Base-by-base conservation (phyloP, 2,113 vertebrate species). In the Coreoperca whiteheadi region DNA sequence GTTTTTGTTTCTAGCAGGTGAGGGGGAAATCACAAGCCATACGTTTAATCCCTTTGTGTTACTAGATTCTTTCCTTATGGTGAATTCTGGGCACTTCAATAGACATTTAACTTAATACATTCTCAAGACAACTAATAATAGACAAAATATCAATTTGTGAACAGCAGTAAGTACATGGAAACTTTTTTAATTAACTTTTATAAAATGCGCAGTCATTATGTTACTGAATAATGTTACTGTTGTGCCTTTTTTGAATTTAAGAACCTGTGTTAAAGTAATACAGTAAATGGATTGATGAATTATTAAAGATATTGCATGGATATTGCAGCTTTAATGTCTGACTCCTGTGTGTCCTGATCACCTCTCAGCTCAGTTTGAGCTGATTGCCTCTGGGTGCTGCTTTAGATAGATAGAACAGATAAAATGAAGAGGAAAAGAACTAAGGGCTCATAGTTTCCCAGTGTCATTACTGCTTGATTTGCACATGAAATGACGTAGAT, bases 381-480 rank as follows among this genome's bases (percentile, higher is more conserved):
- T 30, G n/a, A 48, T 3, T 6, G 41, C 28, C 28, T 77, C 39
- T 6, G 37, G 57, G 66, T 0, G 3, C 28, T 63, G 67, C 30
- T 28, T 71, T 30, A 57, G n/a, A n/a, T n/a, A n/a, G n/a, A n/a
- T n/a, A n/a, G 10, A 37, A 15, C 1, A 3, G 34, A 39, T 53
- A 30, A 41, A 46, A 37, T 32, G 18, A 37, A 53, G 68, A 51
- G 39, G 28, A 68, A 66, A 48, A 66, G 4, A 76, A 69, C 65
- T 28, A 37, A 50, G 12, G 37, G 5, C 28, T 59, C 14, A 3
- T 60, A 34, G 56, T 28, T 20, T 0, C 8, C 59, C 11, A 14
- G 51, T 72, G 34, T 74, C 37, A 67, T 39, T 11, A 67, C 3
- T 71, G 43, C 66, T 61, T 16, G 32, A 66, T 66, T 74, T 48